Evolutionary conservation across 2,888 invertebrate genomes (phyloP).

Genomic region (Lymantria dispar): DNA sequence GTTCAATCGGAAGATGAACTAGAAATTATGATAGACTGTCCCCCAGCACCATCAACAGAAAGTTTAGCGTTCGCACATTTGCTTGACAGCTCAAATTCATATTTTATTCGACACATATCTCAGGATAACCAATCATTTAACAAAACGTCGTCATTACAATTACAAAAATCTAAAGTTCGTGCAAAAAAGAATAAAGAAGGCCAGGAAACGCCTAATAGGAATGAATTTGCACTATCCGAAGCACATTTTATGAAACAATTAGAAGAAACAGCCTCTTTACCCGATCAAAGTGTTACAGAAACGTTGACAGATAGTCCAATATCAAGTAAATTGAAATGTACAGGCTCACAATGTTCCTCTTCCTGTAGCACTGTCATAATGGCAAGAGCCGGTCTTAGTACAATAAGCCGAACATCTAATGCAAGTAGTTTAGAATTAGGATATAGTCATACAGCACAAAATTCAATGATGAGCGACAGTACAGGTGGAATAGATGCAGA

Average conservation of each 20-base stretch:
- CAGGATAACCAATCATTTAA: constrained; percentile 54
- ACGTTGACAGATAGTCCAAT: constrained; percentile 80
- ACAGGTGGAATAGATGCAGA: constrained; percentile 86
- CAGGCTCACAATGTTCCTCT: constrained; percentile 92
- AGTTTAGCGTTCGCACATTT: constrained; percentile 91
- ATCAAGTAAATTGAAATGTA: constrained; percentile 83
- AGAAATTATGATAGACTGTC: constrained; percentile 92
- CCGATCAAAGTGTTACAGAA: constrained; percentile 71
- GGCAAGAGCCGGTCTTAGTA: constrained; percentile 73
- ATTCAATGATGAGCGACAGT: constrained; percentile 89
- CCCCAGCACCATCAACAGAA: constrained; percentile 93
- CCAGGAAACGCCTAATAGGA: constrained; percentile 42
- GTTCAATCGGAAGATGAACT: constrained; percentile 97
- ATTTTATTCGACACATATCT: constrained; percentile 58
- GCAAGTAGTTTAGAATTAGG: constrained; percentile 92
- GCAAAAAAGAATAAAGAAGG: constrained; percentile 59
- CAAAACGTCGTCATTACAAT: constrained; percentile 66
- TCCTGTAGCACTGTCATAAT: constrained; percentile 95
- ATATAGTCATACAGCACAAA: constrained; percentile 93
- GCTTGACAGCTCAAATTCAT: constrained; percentile 83
- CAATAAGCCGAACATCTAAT: constrained; percentile 86
- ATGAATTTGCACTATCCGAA: constrained; percentile 47
- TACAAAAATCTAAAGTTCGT: constrained; percentile 58
- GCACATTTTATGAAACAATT: constrained; percentile 46
- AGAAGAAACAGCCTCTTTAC: constrained; percentile 61